Evolutionary conservation across 2,113 vertebrate species (phyloP), one percentile per base, ranked within the genome.

Genomic region (Struthio camelus): DNA sequence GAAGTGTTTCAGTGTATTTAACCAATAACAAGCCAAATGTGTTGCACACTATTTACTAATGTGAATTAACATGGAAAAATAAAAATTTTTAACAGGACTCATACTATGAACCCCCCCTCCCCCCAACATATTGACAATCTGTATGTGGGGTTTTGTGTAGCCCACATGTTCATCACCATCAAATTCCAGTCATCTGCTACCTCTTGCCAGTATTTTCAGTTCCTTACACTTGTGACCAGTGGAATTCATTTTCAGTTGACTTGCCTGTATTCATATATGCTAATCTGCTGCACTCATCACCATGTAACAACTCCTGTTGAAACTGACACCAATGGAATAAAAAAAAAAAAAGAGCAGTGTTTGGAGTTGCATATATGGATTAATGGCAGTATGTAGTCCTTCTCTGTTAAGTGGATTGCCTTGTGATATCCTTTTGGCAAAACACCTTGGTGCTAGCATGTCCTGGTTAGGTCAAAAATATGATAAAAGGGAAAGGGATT

Each of bases 371-470:
- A 84, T 46, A 38, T 36, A 9, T 62, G 51, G 20, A 73, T 65
- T 44, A 59, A 53, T 75, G 75, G 71, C 82, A 92, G 61, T 89
- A 81, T 59, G n/a, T 73, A 89, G 80, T 73, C 64, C 58, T 91
- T 89, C 70, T 85, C 61, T 78, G 67, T 89, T 95, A 78, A 92
- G 75, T 95, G 79, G 96, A 96, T 78, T 12, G 65, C 85, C 54
- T 90, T 96, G 81, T 48, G 91, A 16, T 79, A 80, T 94, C 83
- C 66, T 96, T 86, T 89, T 97, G 79, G 96, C 75, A 83, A 88
- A 96, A 97, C 96, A 96, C 87, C 96, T 97, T 98, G 99, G 99
- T 99, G 99, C 98, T 99, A 98, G 95, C 87, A 89, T 98, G 97
- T 86, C 96, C 93, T 97, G 95, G 96, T 89, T 96, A 97, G 75